Conservation (phyloP, 2,888 invertebrate genomes). For the Acrobasis suavella region DNA sequence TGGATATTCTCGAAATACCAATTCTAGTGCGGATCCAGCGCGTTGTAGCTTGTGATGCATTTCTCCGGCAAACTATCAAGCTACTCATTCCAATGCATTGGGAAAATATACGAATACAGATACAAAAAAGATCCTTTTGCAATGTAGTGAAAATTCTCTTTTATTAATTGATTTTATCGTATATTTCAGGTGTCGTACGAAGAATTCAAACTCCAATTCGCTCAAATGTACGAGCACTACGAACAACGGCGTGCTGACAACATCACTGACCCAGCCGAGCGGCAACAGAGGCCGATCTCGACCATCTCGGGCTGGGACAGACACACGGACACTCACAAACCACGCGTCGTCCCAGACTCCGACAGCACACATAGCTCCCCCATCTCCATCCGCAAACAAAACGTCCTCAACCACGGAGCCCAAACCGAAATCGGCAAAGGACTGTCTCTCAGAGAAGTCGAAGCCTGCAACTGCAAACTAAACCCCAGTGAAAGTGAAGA, state of each 20-base stretch:
- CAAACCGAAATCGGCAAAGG: constrained; percentile 77
- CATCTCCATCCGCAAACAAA: constrained; percentile 25
- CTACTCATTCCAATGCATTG: too few species aligned
- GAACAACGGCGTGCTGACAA: constrained; percentile 96
- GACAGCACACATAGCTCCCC: constrained; percentile 15
- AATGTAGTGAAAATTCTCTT: too few species aligned
- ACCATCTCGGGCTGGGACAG: constrained; percentile 97
- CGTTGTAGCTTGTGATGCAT: too few species aligned
- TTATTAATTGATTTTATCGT: too few species aligned
- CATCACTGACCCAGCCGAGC: constrained; percentile 96
- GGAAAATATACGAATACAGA: too few species aligned
- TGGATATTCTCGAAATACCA: too few species aligned
- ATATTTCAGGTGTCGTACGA: constrained; percentile 95
- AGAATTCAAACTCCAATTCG: constrained; percentile 98
- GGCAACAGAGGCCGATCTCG: constrained; percentile 96
- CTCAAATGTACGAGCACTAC: constrained; percentile 98
- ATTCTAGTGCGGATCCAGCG: too few species aligned
- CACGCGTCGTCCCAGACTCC: constrained; percentile 23
- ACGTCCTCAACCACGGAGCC: constrained; percentile 67
- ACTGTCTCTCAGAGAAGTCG: constrained; percentile 68
- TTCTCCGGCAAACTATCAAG: too few species aligned
- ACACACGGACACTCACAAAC: constrained; percentile 30
- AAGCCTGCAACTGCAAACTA: constrained; percentile 63
- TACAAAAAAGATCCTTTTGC: too few species aligned
- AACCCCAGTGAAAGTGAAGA: constrained; percentile 37